Conservation (phyloP, 2,797 vertebrate species). For the Macropus fuliginosus region DNA sequence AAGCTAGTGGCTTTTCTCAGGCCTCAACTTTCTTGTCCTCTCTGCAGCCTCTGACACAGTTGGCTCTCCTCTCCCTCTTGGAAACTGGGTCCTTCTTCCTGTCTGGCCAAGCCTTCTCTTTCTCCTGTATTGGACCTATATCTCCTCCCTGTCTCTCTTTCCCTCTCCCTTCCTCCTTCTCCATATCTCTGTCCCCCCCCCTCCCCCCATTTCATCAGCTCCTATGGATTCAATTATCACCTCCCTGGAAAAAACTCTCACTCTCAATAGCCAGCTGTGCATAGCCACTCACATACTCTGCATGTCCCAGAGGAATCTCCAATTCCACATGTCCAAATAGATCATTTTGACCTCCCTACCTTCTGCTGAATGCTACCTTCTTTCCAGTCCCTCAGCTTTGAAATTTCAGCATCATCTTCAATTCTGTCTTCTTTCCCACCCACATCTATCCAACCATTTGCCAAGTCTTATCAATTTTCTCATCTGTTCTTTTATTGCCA, state of each 20-base stretch:
- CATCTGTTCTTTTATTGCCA: not conserved
- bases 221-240: not conserved
- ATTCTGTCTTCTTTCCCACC: not conserved
- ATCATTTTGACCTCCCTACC: not conserved
- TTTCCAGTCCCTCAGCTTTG: not conserved
- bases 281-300: not conserved
- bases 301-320: not conserved
- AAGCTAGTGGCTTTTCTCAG: not conserved
- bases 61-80: not conserved
- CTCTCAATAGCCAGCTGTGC: not conserved
- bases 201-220: not conserved
- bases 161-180: no score
- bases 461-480: not conserved
- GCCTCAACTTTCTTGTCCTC: not conserved
- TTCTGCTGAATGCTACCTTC: not conserved
- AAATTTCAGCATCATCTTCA: not conserved
- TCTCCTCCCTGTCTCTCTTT: no score
- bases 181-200: no score
- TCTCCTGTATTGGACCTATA: not conserved
- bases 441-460: not conserved
- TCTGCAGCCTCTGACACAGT: not conserved
- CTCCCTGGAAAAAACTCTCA: not conserved
- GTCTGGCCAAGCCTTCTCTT: not conserved
- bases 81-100: not conserved
- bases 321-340: not conserved